Evolutionary conservation across 1,140 invertebrate species (phyloP).

Genomic region (Archivesica marissinica): DNA sequence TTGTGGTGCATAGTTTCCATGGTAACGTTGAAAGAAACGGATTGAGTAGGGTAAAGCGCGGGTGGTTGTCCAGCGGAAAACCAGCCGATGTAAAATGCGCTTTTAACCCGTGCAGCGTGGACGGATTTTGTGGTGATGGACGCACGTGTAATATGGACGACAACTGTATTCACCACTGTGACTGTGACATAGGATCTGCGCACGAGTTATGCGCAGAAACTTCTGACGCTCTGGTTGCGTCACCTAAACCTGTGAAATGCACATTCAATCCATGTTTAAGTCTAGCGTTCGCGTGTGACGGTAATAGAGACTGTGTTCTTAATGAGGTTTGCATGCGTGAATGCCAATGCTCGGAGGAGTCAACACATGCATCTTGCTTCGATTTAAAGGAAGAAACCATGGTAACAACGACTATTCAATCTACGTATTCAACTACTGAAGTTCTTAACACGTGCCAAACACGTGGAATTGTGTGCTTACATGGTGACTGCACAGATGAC

Average conservation of each 20-base stretch:
- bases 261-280: conserved; percentile 44
- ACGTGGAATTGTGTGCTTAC: neutral
- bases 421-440: neutral
- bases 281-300: conserved; percentile 40
- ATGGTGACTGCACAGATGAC: neutral
- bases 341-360: conserved; percentile 24
- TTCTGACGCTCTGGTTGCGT: neutral
- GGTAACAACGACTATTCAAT: neutral
- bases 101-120: conserved; percentile 53
- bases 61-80: conserved; percentile 21
- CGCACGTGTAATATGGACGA: conserved; percentile 47
- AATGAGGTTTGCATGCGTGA: conserved; percentile 6
- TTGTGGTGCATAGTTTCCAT: neutral
- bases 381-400: neutral
- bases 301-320: conserved; percentile 29
- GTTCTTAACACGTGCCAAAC: neutral
- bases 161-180: conserved; percentile 50
- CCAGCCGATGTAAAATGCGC: conserved; percentile 39
- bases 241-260: conserved; percentile 20
- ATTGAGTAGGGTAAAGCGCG: neutral
- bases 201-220: conserved; percentile 18
- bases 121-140: conserved; percentile 48
- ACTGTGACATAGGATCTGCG: conserved; percentile 4
- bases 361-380: conserved; percentile 19
- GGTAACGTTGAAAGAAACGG: neutral